Conservation (phyloP, 1,140 invertebrate genomes). For the Lanistes nyassanus region DNA sequence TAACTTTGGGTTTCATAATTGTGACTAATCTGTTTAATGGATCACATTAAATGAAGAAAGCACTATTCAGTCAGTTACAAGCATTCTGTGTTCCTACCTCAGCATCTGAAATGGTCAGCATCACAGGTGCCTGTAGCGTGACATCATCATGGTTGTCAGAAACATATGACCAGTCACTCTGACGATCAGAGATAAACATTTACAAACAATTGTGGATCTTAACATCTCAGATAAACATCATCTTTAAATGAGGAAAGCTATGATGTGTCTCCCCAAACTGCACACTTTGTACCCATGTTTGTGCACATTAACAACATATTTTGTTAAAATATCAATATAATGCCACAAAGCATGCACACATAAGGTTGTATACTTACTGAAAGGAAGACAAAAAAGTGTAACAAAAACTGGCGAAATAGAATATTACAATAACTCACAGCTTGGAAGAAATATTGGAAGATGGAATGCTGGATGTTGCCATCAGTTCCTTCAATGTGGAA, state of each 20-base stretch:
- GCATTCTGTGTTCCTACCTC: conserved; percentile 14
- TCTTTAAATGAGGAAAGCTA: background rate
- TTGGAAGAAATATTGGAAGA: conserved; percentile 41
- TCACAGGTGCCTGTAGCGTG: conserved; percentile 18
- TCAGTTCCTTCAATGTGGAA: conserved; percentile 25
- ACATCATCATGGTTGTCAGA: conserved; percentile 16
- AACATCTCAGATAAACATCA: too few relatives aligned
- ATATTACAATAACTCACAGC: conserved; percentile 30
- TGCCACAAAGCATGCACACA: too few relatives aligned
- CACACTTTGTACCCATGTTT: too few relatives aligned
- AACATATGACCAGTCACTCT: conserved; percentile 16
- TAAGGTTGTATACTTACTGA: too few relatives aligned
- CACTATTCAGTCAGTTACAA: too few relatives aligned
- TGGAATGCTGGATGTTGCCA: conserved; percentile 15
- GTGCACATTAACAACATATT: too few relatives aligned
- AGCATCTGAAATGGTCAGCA: background rate
- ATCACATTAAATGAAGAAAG: too few relatives aligned
- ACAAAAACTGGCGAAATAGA: background rate
- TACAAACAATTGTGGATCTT: too few relatives aligned
- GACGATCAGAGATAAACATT: background rate
- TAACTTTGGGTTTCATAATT: too few relatives aligned
- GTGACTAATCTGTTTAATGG: too few relatives aligned
- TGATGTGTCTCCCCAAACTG: too few relatives aligned
- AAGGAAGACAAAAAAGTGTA: background rate
- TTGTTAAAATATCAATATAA: too few relatives aligned